Evolutionary conservation across 2,797 vertebrate genomes (phyloP).

Genomic region (Anguilla pacifica): DNA sequence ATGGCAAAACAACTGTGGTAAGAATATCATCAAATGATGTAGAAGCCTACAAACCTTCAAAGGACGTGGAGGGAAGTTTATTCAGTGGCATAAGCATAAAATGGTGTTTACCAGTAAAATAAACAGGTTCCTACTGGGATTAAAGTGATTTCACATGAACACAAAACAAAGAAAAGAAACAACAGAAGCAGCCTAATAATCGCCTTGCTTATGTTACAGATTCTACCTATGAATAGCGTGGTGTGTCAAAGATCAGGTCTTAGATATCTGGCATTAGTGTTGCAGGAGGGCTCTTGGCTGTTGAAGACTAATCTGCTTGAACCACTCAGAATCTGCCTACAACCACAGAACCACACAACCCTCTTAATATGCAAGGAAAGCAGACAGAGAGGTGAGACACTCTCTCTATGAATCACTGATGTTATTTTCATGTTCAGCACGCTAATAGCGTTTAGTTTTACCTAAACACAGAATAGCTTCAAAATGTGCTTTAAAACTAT

Average conservation of each 20-base stretch:
- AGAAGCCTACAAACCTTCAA: background rate
- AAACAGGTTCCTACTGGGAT: background rate
- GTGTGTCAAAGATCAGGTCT: background rate
- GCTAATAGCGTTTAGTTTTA: slow-evolving; percentile 33
- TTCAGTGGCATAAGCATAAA: background rate
- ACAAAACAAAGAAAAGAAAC: background rate
- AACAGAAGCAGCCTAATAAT: background rate
- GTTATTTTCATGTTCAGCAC: slow-evolving; percentile 49
- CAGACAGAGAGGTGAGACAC: slow-evolving; percentile 60
- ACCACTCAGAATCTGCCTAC: background rate
- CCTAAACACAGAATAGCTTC: too few relatives aligned
- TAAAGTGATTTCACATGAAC: background rate
- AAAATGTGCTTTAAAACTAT: background rate
- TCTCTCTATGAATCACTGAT: slow-evolving; percentile 59
- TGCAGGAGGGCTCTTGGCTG: background rate
- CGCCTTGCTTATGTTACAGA: background rate
- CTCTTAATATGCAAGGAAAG: slow-evolving; percentile 31
- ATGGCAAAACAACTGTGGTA: background rate
- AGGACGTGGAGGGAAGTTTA: background rate
- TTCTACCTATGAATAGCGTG: background rate
- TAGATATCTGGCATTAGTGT: background rate
- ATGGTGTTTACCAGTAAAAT: background rate
- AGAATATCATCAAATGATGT: background rate
- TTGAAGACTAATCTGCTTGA: slow-evolving; percentile 11
- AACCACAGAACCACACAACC: slow-evolving; percentile 35